Conservation (phyloP, 2,888 invertebrate genomes). For the Parnassius apollo region DNA sequence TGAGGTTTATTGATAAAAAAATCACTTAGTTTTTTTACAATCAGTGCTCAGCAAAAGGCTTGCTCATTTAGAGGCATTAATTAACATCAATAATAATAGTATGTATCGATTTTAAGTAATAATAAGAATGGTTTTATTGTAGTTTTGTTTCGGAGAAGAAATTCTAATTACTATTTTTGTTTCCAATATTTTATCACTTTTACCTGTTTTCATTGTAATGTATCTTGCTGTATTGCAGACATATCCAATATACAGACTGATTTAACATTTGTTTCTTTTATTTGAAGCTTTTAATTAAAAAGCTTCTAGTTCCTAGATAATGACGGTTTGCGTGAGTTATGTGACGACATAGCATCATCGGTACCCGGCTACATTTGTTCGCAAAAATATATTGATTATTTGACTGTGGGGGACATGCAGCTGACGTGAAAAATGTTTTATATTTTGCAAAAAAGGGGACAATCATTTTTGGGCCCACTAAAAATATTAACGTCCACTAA, state of each 20-base stretch:
- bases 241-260: constrained; percentile 83
- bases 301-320: not conserved
- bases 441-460: no score
- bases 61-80: constrained; percentile 76
- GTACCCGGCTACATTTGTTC: no score
- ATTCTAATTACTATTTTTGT: constrained; percentile 81
- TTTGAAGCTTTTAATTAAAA: constrained; percentile 31
- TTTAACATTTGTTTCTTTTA: constrained; percentile 58
- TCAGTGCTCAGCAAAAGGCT: constrained; percentile 72
- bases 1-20: constrained; percentile 71
- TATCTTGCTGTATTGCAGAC: constrained; percentile 82
- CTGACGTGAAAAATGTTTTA: no score
- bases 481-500: no score
- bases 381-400: no score
- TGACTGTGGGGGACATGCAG: no score
- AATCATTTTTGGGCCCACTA: no score
- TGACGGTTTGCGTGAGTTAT: no score
- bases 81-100: constrained; percentile 77
- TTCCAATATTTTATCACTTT: constrained; percentile 79
- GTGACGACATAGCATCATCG: no score
- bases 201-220: constrained; percentile 80
- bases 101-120: constrained; percentile 75
- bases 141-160: constrained; percentile 79
- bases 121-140: constrained; percentile 78
- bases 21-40: constrained; percentile 67